Evolutionary conservation across 2,113 vertebrate species (phyloP), one percentile per base, ranked within the genome.

Genomic region (Conger conger): DNA sequence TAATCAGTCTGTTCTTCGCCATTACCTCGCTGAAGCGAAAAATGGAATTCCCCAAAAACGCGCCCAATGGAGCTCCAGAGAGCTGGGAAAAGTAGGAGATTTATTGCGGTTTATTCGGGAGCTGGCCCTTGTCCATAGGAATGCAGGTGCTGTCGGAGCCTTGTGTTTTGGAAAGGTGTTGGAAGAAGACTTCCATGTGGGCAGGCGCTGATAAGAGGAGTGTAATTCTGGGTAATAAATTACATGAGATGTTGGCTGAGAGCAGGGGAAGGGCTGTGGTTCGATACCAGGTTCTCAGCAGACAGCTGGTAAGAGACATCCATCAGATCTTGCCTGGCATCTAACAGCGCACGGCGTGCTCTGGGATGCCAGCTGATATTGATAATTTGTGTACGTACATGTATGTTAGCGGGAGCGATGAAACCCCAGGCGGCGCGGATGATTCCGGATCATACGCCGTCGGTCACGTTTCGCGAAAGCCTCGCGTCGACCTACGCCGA

Each of bases 171-270:
- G 35, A 86, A 86, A 88, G 81, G 86, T 82, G 85, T 76, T 33
- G 60, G 77, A 76, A 73, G 85, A 81, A 60, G 79, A 38, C 83
- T 42, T 86, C 81, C 81, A 82, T 79, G 76, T 84, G 87, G 84
- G 87, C 77, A 83, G 87, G 82, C n/a, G 83, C 63, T 87, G 86
- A 85, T 88, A 84, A 86, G 84, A 79, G 42, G 82, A 73, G 81
- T 83, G 50, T 53, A 77, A 83, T 87, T 85, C 83, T 60, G 79
- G 84, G 83, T 86, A 88, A 86, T 86, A 86, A 84, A 86, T 86
- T 87, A 83, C 87, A 83, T 20, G 57, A 68, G 78, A 81, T 85
- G 68, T 79, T 81, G 84, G 79, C 82, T 83, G 53, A 81, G 84
- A 84, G 82, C 38, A 33, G 9, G 76, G 54, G 60, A 7, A 16